These are phyloP conservation scores for Phasia obesa DNA, from an alignment of 2,888 invertebrate species.

Conservation along the genomic window DNA sequence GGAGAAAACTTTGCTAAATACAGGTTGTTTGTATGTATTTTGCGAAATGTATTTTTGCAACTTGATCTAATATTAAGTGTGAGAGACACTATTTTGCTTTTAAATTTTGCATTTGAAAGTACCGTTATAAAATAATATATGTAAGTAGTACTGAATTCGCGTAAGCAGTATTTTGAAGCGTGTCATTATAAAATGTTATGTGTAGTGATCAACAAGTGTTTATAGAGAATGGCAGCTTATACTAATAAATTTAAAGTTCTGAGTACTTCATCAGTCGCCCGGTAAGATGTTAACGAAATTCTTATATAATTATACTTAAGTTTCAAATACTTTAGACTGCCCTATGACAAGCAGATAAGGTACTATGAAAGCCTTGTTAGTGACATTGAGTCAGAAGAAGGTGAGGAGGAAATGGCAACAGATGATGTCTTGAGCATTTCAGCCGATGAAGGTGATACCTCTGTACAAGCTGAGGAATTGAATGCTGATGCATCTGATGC, in stretches of 20 bases:
- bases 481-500: too few species aligned
- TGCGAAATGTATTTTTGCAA: too few species aligned
- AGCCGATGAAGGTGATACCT: not conserved
- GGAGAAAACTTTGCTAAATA: too few species aligned
- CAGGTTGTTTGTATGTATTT: too few species aligned
- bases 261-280: constrained; percentile 6
- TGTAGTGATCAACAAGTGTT: constrained; percentile 1
- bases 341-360: not conserved
- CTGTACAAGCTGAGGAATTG: too few species aligned
- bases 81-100: too few species aligned
- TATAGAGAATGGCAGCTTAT: not conserved
- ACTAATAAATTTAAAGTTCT: constrained; percentile 15
- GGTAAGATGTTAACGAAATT: constrained; percentile 1
- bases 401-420: not conserved
- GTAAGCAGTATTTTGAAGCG: not conserved
- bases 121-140: too few species aligned
- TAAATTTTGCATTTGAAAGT: too few species aligned
- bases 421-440: not conserved
- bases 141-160: too few species aligned
- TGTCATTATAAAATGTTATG: not conserved
- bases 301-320: not conserved
- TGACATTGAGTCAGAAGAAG: not conserved
- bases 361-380: not conserved
- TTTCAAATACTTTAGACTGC: not conserved
- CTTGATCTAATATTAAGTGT: too few species aligned